phyloP scores from a whole-genome alignment of 2,888 invertebrate species.

The Drosophila paramelanica region DNA sequence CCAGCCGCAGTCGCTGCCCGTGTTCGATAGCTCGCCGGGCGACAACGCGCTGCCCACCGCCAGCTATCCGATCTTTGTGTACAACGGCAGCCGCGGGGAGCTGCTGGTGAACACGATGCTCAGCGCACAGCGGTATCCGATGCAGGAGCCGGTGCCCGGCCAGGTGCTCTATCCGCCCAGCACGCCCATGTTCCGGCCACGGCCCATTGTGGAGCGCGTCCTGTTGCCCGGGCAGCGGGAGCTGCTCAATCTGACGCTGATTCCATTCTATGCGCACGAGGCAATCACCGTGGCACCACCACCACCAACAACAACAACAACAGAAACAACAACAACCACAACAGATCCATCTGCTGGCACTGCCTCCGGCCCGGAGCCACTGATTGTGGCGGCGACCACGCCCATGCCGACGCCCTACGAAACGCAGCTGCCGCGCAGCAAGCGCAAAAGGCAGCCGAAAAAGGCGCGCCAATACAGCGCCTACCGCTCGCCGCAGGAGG shows the following conservation, averaged over 20 bases:
- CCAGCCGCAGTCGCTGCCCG: slow-evolving; percentile 57
- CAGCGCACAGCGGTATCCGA: slow-evolving; percentile 78
- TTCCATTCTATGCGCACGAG: slow-evolving; percentile 84
- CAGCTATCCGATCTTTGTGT: slow-evolving; percentile 76
- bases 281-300: slow-evolving; percentile 60
- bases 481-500: slow-evolving; percentile 73
- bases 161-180: slow-evolving; percentile 82
- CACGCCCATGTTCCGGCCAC: slow-evolving; percentile 79
- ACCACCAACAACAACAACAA: background rate
- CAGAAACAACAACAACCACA: background rate
- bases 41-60: slow-evolving; percentile 45
- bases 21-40: slow-evolving; percentile 73
- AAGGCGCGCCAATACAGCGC: slow-evolving; percentile 69
- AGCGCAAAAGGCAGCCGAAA: slow-evolving; percentile 53
- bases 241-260: slow-evolving; percentile 76
- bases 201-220: slow-evolving; percentile 74
- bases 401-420: slow-evolving; percentile 42
- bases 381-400: slow-evolving; percentile 9
- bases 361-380: background rate
- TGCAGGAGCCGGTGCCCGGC: slow-evolving; percentile 84
- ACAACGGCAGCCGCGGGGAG: slow-evolving; percentile 78
- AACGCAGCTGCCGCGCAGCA: slow-evolving; percentile 46
- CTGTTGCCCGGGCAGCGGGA: slow-evolving; percentile 53
- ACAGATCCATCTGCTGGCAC: background rate
- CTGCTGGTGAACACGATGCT: slow-evolving; percentile 83